phyloP scores from a whole-genome alignment of 2,888 invertebrate species.

The Lithophane socia region DNA sequence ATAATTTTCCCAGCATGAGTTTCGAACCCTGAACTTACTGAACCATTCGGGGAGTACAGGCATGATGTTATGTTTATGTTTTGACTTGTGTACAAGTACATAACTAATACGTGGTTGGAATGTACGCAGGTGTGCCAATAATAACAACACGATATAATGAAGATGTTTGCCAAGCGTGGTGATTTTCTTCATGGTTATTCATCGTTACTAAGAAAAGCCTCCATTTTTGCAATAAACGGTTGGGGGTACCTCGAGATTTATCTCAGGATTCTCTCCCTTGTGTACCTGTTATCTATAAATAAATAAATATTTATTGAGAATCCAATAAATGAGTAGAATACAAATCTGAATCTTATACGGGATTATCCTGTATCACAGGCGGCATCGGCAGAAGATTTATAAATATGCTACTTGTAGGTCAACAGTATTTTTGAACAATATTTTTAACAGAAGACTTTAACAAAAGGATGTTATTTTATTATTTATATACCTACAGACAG shows the following conservation, averaged over 20 bases:
- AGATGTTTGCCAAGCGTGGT: constrained; percentile 31
- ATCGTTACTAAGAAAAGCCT: background rate
- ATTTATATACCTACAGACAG: too few relatives aligned
- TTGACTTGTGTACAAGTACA: constrained; percentile 7
- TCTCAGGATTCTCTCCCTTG: background rate
- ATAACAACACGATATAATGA: constrained; percentile 25
- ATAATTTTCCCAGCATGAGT: background rate
- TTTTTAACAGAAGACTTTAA: background rate
- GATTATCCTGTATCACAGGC: background rate
- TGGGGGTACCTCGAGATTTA: background rate
- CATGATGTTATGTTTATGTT: background rate
- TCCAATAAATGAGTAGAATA: background rate
- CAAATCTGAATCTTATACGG: background rate
- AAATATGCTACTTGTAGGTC: background rate
- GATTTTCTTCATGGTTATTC: background rate
- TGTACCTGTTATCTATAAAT: background rate
- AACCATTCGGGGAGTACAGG: too few relatives aligned
- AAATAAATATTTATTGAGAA: background rate
- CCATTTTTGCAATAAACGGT: background rate
- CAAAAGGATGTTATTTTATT: too few relatives aligned
- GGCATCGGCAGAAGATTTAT: background rate
- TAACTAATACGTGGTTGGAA: constrained; percentile 7
- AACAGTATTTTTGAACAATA: background rate
- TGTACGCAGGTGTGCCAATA: constrained; percentile 39
- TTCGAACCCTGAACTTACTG: background rate